These are phyloP conservation scores for Calcarius lapponicus DNA, from an alignment of 2,797 vertebrate species.

Conservation along the genomic window DNA sequence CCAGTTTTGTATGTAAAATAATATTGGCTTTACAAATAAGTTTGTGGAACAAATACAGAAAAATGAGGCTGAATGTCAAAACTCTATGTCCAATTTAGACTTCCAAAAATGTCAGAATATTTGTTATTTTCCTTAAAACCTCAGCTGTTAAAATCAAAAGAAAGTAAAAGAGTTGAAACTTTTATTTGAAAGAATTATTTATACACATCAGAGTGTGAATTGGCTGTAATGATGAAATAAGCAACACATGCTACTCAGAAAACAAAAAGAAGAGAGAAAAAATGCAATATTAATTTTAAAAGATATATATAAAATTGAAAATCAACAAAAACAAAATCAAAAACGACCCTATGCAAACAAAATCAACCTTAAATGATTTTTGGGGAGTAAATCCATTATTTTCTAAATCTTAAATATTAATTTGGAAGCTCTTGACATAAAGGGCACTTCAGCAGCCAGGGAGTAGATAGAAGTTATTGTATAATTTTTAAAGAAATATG, in stretches of 20 bases:
- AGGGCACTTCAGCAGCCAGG: neutral
- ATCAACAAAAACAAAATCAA: neutral
- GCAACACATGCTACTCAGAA: neutral
- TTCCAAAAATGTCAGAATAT: neutral
- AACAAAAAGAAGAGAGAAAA: neutral
- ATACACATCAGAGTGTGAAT: neutral
- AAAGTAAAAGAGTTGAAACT: neutral
- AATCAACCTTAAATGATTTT: neutral
- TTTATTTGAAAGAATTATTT: neutral
- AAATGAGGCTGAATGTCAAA: constrained; percentile 10
- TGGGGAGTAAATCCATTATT: neutral
- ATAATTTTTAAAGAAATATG: neutral
- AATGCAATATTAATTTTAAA: neutral
- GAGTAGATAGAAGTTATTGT: neutral
- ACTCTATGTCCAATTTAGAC: constrained; percentile 1
- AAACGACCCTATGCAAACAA: neutral
- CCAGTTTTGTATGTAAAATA: neutral
- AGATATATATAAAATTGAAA: neutral
- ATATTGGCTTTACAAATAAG: neutral
- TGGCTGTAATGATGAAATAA: neutral
- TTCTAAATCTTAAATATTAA: neutral
- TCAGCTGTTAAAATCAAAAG: neutral
- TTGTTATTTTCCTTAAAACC: constrained; percentile 12
- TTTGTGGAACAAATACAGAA: constrained; percentile 14
- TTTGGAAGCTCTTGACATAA: neutral